A percentile compares a stretch with the other conserved stretches of the same genome.
phyloP scores from a whole-genome alignment of 64 coral and sea anemone genomes.

The Platygyra sinensis region DNA sequence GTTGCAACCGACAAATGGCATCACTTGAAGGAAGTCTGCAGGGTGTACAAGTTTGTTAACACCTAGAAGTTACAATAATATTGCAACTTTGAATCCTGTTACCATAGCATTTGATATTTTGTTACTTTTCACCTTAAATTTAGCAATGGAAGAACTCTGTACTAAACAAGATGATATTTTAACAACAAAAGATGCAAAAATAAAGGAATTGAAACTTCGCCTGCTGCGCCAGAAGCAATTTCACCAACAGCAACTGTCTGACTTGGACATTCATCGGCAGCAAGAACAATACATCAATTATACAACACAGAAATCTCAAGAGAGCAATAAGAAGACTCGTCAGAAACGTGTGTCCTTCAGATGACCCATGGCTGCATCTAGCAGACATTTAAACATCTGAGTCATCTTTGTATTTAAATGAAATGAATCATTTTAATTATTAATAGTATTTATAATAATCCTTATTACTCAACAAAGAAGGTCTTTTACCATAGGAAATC shows the following conservation, averaged over 20 bases:
- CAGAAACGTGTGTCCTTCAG: conserved; percentile 82
- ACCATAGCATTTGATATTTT: not conserved
- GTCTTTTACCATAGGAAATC: too few relatives aligned
- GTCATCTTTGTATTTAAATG: too few relatives aligned
- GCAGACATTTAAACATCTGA: not conserved
- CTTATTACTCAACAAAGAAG: too few relatives aligned
- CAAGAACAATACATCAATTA: conserved; percentile 92
- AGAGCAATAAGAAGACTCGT: conserved; percentile 48
- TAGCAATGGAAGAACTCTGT: conserved; percentile 96
- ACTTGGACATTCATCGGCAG: conserved; percentile 86
- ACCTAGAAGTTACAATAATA: too few relatives aligned
- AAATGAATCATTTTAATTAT: too few relatives aligned
- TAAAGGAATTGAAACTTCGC: conserved; percentile 85
- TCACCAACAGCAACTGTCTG: conserved; percentile 87
- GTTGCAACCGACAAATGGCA: too few relatives aligned
- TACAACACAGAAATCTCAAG: conserved; percentile 73
- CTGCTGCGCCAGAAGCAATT: conserved; percentile 84
- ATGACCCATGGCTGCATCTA: conserved; percentile 32
- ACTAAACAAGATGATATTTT: conserved; percentile 90
- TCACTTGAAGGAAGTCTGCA: too few relatives aligned
- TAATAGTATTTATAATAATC: too few relatives aligned
- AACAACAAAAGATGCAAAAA: conserved; percentile 95
- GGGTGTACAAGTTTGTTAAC: too few relatives aligned
- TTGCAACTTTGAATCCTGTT: not conserved
- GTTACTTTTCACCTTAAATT: conserved; percentile 1